Evolutionary conservation across 2,888 invertebrate genomes (phyloP), one percentile per base, ranked within the genome.

Genomic region (Drosophila ustulata): DNA sequence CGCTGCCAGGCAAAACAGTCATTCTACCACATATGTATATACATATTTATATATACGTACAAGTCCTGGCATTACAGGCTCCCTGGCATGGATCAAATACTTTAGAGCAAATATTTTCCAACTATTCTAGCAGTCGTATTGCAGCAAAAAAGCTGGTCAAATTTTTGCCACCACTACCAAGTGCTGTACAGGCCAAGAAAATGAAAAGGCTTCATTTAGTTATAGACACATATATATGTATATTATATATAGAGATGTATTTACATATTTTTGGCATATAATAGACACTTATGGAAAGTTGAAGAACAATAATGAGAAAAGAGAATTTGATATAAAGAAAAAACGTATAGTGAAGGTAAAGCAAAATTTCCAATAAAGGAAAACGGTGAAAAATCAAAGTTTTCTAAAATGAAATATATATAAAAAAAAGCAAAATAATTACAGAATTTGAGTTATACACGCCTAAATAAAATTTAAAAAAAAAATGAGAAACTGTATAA

Each of bases 241-340:
- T 83, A 84, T 82, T 80, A 82, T 73, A 72, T 84, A 88, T 74
- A 76, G 86, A 83, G 75, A 82, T 85, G 88, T 82, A 83, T 83
- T 83, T 83, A 83, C 88, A 83, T 82, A 86, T 88, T 83, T 88
- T 83, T 88, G 88, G 83, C 88, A 83, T 88, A 55, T 41, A 68
- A 83, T 75, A 82, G 72, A 85, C 58, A 88, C 71, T 70, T 62
- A 82, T 65, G 75, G 67, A 68, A 61, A 67, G 59, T 80, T 75
- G 61, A 62, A 66, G 71, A 84, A 84, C 71, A 80, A 82, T 82
- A 78, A 80, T 55, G 26, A 50, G 37, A 66, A 64, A 58, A 63
- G 52, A 50, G 66, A 59, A 51, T 43, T 57, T 64, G 41, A 62
- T 56, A 56, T 32, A 32, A 23, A 18, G 9, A 23, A 18, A 39